These are phyloP conservation scores for Acrocera orbiculus DNA, from an alignment of 2,888 invertebrate genomes.

Conservation along the genomic window DNA sequence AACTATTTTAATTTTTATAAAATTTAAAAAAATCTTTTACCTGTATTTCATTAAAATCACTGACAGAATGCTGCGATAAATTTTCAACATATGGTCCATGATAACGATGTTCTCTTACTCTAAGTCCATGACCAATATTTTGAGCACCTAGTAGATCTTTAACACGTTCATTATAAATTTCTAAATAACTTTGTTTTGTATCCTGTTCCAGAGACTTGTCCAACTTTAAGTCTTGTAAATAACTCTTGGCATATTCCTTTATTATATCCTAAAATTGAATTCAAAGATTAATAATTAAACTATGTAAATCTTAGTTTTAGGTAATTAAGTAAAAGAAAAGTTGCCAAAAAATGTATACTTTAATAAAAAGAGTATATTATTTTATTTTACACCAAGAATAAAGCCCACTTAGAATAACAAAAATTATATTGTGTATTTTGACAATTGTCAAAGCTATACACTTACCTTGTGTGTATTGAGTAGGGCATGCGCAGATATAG, in stretches of 20 bases:
- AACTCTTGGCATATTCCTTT: slow-evolving; percentile 67
- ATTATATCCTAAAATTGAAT: too few relatives aligned
- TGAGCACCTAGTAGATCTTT: slow-evolving; percentile 46
- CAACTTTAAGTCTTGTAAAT: slow-evolving; percentile 64
- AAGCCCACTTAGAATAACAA: too few relatives aligned
- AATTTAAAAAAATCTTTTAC: slow-evolving; percentile 25
- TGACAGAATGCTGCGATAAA: slow-evolving; percentile 66
- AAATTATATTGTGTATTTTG: too few relatives aligned
- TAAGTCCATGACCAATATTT: slow-evolving; percentile 46
- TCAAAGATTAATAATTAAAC: too few relatives aligned
- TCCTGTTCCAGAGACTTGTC: slow-evolving; percentile 63
- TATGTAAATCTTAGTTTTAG: too few relatives aligned
- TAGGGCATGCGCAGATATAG: too few relatives aligned
- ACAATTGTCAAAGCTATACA: too few relatives aligned
- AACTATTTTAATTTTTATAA: background rate
- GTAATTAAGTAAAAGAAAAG: too few relatives aligned
- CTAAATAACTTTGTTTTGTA: slow-evolving; percentile 72
- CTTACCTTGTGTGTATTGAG: too few relatives aligned
- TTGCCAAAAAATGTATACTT: too few relatives aligned
- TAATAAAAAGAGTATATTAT: too few relatives aligned
- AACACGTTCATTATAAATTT: slow-evolving; percentile 73
- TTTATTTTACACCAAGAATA: too few relatives aligned
- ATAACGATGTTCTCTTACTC: slow-evolving; percentile 64
- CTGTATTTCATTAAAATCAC: slow-evolving; percentile 73
- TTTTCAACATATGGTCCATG: slow-evolving; percentile 75